These are phyloP conservation scores for Atractosteus spatula DNA, from an alignment of 2,113 vertebrate genomes.

Conservation along the genomic window DNA sequence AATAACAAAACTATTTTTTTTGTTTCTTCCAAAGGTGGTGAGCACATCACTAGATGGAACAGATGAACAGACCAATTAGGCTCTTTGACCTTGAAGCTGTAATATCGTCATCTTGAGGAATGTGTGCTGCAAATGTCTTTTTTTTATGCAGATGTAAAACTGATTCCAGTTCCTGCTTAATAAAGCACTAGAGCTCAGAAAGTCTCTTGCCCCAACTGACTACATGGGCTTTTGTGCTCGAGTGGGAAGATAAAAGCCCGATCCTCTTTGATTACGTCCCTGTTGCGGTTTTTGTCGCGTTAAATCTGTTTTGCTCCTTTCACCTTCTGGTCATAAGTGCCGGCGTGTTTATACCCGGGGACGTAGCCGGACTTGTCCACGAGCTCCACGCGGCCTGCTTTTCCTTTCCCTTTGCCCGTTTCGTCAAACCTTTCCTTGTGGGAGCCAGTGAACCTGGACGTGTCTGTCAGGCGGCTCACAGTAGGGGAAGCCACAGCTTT, in stretches of 20 bases:
- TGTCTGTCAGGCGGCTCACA: constrained; percentile 90
- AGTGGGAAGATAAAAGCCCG: constrained; percentile 24
- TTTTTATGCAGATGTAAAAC: constrained; percentile 70
- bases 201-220: constrained; percentile 32
- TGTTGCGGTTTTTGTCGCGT: constrained; percentile 25
- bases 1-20: no score
- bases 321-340: constrained; percentile 91
- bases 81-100: constrained; percentile 47
- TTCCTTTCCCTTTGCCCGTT: constrained; percentile 86
- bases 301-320: constrained; percentile 67
- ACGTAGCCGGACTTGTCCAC: constrained; percentile 90
- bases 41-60: no score
- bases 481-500: constrained; percentile 88
- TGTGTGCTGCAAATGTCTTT: constrained; percentile 62
- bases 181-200: constrained; percentile 48
- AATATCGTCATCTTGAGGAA: constrained; percentile 59
- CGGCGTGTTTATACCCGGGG: constrained; percentile 90
- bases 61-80: constrained; percentile 4
- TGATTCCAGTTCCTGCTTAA: constrained; percentile 71
- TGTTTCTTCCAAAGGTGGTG: no score
- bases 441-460: constrained; percentile 89
- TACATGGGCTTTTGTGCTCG: background rate
- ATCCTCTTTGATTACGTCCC: constrained; percentile 38
- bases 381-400: constrained; percentile 86
- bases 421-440: constrained; percentile 93